Evolutionary conservation across 2,113 vertebrate genomes (phyloP), one percentile per base, ranked within the genome.

Genomic region (Pterocles orientalis): DNA sequence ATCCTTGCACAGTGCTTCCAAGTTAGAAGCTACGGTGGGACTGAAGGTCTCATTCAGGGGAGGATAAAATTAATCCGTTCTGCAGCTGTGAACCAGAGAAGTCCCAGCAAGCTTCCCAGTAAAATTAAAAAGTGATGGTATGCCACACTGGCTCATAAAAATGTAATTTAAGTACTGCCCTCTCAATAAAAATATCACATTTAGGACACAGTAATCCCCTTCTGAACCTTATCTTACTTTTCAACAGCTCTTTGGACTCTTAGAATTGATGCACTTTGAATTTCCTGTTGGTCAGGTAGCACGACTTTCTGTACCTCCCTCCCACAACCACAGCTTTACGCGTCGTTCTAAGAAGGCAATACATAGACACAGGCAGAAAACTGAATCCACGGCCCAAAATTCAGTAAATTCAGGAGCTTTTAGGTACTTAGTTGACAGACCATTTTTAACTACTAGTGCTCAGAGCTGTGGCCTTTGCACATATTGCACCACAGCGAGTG

Each of bases 251-350:
- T 95, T 97, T 90, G 94, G 95, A 87, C 96, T 93, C 95, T 95
- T 94, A 96, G 85, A 96, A 88, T 79, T 83, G 95, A 96, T 95
- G 69, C 82, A 91, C 92, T 97, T 97, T 93, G 95, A 96, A 97
- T 97, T 98, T 97, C 97, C 97, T 97, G 97, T 95, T 94, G 87
- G 91, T 96, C 98, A 97, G 96, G 96, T 97, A 98, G 97, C 92
- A 70, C 69, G 92, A 88, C 95, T 97, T 97, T 94, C 81, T 96
- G 79, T 70, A 72, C 92, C 95, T 98, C 94, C 96, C 94, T 91
- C 96, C 91, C 66, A 80, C 82, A 97, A 66, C 86, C 79, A 73
- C 48, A 92, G 88, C 94, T 97, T 97, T 97, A 82, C 56, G 29
- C 41, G 89, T 94, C 7, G 0, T 76, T 92, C 92, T 84, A 69